phyloP scores from a whole-genome alignment of 92 coral and sea anemone genomes.

The Micromussa lordhowensis region DNA sequence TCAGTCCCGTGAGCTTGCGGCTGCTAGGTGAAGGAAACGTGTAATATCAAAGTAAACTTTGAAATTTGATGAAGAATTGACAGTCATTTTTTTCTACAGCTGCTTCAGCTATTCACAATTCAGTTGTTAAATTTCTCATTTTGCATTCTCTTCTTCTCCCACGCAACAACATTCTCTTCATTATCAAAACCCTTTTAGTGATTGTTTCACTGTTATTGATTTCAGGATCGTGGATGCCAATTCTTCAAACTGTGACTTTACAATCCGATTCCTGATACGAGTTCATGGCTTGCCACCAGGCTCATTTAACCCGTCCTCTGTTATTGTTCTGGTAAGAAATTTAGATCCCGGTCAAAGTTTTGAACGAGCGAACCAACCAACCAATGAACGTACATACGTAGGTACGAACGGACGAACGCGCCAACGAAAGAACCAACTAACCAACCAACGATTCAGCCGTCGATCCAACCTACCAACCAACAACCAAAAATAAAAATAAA shows the following conservation, averaged over 20 bases:
- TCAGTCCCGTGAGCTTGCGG: no score
- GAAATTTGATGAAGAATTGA: no score
- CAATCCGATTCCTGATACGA: slow-evolving; percentile 77
- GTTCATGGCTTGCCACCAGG: slow-evolving; percentile 91
- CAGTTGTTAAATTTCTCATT: no score
- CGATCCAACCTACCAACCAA: no score
- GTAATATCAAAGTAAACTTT: no score
- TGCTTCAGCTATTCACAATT: background rate
- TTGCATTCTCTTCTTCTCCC: no score
- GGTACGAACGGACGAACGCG: background rate
- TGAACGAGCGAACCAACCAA: background rate
- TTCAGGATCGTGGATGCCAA: slow-evolving; percentile 69
- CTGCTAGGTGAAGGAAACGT: no score
- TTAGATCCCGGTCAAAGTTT: no score
- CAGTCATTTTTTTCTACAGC: background rate
- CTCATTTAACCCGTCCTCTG: slow-evolving; percentile 83
- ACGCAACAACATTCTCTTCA: no score
- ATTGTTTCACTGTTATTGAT: background rate
- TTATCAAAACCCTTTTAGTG: background rate
- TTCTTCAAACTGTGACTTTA: slow-evolving; percentile 79
- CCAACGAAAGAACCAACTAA: background rate
- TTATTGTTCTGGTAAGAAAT: slow-evolving; percentile 77
- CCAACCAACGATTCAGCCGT: no score
- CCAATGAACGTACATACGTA: background rate
- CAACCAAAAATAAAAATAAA: background rate